Evolutionary conservation across 2,797 vertebrate genomes (phyloP), one percentile per base, ranked within the genome.

Genomic region (Merluccius polli): DNA sequence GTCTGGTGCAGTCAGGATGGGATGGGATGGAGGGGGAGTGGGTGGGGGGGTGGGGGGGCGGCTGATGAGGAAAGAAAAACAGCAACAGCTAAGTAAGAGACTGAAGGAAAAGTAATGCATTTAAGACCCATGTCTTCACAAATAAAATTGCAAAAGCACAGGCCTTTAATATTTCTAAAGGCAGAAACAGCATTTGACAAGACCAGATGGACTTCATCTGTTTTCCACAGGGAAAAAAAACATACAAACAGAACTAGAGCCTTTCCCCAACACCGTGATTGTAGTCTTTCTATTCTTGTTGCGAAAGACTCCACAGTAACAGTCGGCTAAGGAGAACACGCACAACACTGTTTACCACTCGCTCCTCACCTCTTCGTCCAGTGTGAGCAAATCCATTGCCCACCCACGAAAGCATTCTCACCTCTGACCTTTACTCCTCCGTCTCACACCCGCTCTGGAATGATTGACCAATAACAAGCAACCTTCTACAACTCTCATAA

Each of bases 141-240:
- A 63, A 88, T 81, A 86, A 82, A 90, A 87, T 75, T 69, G 85
- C 82, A 81, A 81, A 79, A 70, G 2, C 80, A 88, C 87, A 89
- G 83, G 87, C 86, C 79, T 82, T 74, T 36, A 29, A 83, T 84
- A 63, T 83, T 75, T 73, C 79, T 84, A 75, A 87, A 81, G 78
- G 78, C 76, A 82, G 76, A 87, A 82, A 84, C 59, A 79, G 72
- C 65, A 77, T 78, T 84, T 82, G 81, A 85, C 77, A 81, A 79
- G 78, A 44, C 84, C 79, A 86, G 82, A 74, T 27, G 16, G 76
- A 76, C n/a, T 16, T 70, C 16, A 79, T 81, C 81, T 82, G 80
- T 76, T 78, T 63, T 82, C 78, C 73, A 70, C 72, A 63, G 41
- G 71, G 71, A 86, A 79, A 82, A 85, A 77, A 31, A 84, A 83